These are phyloP conservation scores for Margarornis squamiger DNA, from an alignment of 2,797 vertebrate species.

Conservation along the genomic window DNA sequence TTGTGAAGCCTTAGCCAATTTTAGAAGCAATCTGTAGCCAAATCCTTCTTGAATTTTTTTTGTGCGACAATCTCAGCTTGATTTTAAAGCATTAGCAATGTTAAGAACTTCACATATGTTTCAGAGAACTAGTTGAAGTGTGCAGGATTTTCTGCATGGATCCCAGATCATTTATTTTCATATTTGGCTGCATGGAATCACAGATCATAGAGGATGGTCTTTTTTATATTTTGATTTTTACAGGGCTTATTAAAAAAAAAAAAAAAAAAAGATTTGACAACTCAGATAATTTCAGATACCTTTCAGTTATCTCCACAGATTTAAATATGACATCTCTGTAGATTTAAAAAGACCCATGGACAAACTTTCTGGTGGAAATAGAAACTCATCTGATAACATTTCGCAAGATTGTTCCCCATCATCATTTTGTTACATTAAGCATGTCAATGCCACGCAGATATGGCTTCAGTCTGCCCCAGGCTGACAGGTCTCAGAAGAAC, in stretches of 20 bases:
- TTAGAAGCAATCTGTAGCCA: conserved; percentile 25
- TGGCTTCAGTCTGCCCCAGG: background rate
- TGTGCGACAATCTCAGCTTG: background rate
- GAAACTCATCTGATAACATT: background rate
- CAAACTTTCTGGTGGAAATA: background rate
- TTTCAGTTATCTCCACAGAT: background rate
- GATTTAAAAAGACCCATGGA: background rate
- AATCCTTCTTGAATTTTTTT: background rate
- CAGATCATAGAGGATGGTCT: background rate
- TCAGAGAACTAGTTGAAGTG: background rate
- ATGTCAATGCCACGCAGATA: background rate
- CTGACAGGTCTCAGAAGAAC: background rate
- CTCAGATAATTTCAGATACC: background rate
- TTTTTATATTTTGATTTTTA: background rate
- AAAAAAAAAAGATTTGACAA: background rate
- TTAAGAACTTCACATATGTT: conserved; percentile 18
- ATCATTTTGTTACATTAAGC: background rate
- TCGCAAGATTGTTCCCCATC: background rate
- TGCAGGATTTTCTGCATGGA: background rate
- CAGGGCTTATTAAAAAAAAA: background rate
- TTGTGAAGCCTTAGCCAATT: background rate
- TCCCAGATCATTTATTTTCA: background rate
- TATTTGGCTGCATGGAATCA: background rate
- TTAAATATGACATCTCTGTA: background rate
- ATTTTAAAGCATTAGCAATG: conserved; percentile 18